A percentile compares a stretch with the other conserved stretches of the same genome.
These are phyloP conservation scores for Orientallactaga bullata DNA, from an alignment of 2,113 vertebrate species.

Conservation along the genomic window DNA sequence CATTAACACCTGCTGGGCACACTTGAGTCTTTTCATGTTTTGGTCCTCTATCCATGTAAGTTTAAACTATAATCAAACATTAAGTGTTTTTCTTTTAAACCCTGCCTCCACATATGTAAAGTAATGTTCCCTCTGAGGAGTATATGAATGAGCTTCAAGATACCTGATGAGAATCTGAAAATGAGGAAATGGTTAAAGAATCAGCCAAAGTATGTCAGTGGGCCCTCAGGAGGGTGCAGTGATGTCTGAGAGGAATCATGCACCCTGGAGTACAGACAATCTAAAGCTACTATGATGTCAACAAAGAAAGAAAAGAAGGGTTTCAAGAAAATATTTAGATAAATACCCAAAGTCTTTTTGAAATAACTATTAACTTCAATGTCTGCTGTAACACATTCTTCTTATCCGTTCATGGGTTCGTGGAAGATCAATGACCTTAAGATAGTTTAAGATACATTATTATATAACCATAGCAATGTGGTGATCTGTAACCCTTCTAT, in stretches of 20 bases:
- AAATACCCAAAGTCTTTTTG: background rate
- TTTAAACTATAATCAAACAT: slow-evolving; percentile 62
- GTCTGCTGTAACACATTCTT: background rate
- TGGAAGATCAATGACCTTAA: background rate
- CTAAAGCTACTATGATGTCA: background rate
- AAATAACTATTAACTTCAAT: background rate
- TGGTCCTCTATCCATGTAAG: slow-evolving; percentile 52
- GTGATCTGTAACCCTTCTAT: background rate
- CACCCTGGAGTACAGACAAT: background rate
- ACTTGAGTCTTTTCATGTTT: slow-evolving; percentile 53
- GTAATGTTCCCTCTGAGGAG: slow-evolving; percentile 61
- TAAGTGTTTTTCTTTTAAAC: background rate
- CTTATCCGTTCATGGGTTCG: background rate
- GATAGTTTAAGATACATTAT: slow-evolving; percentile 36
- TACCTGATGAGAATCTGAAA: slow-evolving; percentile 52
- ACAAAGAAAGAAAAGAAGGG: background rate
- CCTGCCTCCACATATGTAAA: background rate
- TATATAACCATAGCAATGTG: background rate
- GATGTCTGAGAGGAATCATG: background rate
- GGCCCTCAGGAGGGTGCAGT: background rate
- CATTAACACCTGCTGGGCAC: slow-evolving; percentile 64
- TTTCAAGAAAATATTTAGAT: background rate
- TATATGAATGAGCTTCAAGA: slow-evolving; percentile 66
- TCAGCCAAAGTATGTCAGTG: slow-evolving; percentile 58
- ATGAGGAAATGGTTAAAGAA: slow-evolving; percentile 49